phyloP scores from a whole-genome alignment of 2,113 vertebrate species.

The Pelvicachromis taeniatus region DNA sequence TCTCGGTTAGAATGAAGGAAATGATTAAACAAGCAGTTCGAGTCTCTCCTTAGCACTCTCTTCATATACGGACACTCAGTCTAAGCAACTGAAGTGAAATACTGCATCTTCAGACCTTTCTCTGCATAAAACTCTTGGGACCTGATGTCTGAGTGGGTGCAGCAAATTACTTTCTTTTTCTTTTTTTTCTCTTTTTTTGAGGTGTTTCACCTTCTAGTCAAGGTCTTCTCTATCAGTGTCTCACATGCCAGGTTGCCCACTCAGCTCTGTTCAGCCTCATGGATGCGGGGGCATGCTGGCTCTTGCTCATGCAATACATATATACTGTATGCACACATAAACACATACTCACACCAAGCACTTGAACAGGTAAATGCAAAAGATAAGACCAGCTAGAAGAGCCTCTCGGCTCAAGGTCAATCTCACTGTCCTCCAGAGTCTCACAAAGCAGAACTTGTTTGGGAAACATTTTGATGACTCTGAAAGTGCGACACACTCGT shows the following conservation, averaged over 20 bases:
- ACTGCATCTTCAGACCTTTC: constrained; percentile 21
- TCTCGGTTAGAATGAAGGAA: neutral
- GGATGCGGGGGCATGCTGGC: neutral
- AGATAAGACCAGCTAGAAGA: neutral
- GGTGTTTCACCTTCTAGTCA: constrained; percentile 43
- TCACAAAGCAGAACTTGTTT: neutral
- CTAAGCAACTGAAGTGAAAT: constrained; percentile 17
- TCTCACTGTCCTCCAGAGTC: neutral
- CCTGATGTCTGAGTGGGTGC: constrained; percentile 41
- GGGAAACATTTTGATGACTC: neutral
- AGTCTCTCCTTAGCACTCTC: neutral
- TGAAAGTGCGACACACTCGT: neutral
- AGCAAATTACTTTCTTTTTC: constrained; percentile 22
- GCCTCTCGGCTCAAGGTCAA: neutral
- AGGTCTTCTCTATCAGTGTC: constrained; percentile 49
- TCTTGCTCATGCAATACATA: neutral
- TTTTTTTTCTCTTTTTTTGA: neutral
- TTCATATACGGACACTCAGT: neutral
- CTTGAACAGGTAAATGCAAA: neutral
- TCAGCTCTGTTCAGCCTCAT: constrained; percentile 16
- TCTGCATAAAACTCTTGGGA: constrained; percentile 36
- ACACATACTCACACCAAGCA: neutral
- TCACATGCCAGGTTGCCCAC: constrained; percentile 32
- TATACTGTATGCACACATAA: neutral
- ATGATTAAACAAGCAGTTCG: neutral